phyloP scores from a whole-genome alignment of 2,113 vertebrate species.

The Dendropsophus ebraccatus region DNA sequence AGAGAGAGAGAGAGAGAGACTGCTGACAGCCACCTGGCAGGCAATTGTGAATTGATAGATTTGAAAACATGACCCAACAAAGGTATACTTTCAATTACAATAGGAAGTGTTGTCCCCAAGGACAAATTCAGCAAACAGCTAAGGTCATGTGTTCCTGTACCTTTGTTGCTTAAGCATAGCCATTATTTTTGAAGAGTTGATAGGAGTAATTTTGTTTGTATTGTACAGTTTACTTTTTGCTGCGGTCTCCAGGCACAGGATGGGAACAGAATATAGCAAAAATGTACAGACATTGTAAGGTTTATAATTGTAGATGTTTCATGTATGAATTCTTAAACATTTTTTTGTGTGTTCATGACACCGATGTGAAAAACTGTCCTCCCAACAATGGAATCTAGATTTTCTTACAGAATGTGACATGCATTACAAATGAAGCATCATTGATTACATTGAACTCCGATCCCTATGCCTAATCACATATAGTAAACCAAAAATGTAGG shows the following conservation, averaged over 20 bases:
- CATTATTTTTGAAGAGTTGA: constrained; percentile 45
- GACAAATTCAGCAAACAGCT: not conserved
- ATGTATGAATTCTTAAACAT: not conserved
- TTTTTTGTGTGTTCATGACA: not conserved
- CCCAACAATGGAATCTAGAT: not conserved
- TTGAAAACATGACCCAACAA: constrained; percentile 20
- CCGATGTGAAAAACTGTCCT: not conserved
- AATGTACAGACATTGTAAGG: not conserved
- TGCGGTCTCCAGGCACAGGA: not conserved
- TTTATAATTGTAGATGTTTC: not conserved
- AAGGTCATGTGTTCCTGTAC: not conserved
- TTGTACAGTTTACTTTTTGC: constrained; percentile 12
- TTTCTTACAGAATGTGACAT: no score
- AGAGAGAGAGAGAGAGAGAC: no score
- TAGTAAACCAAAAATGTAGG: no score
- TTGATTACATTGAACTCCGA: no score
- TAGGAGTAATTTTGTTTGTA: constrained; percentile 23
- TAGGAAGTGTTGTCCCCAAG: constrained; percentile 10
- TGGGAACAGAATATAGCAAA: not conserved
- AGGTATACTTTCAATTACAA: constrained; percentile 6
- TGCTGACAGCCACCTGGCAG: not conserved
- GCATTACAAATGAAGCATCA: no score
- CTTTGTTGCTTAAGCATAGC: not conserved
- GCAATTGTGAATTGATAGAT: constrained; percentile 13
- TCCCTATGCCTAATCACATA: no score